Evolutionary conservation across 1,140 invertebrate genomes (phyloP).

Genomic region (Calephelis virginiensis): DNA sequence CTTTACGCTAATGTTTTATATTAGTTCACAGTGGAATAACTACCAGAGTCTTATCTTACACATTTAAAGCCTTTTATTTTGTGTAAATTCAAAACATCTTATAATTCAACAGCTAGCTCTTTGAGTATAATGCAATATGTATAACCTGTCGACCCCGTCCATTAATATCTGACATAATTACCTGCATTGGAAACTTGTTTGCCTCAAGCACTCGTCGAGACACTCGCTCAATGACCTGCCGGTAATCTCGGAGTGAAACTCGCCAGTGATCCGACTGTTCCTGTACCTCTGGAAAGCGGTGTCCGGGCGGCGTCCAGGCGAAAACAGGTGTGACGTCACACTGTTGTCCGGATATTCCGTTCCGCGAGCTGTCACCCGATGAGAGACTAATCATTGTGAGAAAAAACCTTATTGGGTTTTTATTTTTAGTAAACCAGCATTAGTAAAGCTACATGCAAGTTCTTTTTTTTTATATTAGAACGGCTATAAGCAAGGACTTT

Average conservation of each 20-base stretch:
- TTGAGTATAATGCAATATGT: background rate
- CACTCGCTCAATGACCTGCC: slow-evolving; percentile 92
- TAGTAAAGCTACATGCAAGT: slow-evolving; percentile 15
- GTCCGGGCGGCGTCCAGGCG: slow-evolving; percentile 88
- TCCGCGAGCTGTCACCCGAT: slow-evolving; percentile 81
- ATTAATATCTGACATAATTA: slow-evolving; percentile 27
- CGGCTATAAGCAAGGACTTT: background rate
- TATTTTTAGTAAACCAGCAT: slow-evolving; percentile 27
- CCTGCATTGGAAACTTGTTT: slow-evolving; percentile 92
- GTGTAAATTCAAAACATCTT: too few relatives aligned
- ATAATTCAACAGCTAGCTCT: too few relatives aligned
- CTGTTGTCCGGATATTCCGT: slow-evolving; percentile 92
- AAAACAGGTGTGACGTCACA: slow-evolving; percentile 88
- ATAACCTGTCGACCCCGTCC: slow-evolving; percentile 2
- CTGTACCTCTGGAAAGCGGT: slow-evolving; percentile 93
- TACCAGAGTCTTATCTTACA: too few relatives aligned
- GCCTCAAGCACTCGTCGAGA: slow-evolving; percentile 91
- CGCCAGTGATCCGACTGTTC: slow-evolving; percentile 88
- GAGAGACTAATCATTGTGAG: slow-evolving; percentile 75
- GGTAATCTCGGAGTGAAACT: slow-evolving; percentile 93
- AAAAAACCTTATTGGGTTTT: slow-evolving; percentile 66
- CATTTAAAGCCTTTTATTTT: too few relatives aligned
- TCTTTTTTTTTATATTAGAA: background rate
- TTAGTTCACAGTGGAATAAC: too few relatives aligned
- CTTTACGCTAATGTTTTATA: too few relatives aligned